These are phyloP conservation scores for Calcarius ornatus DNA, from an alignment of 2,113 vertebrate species.

Conservation along the genomic window DNA sequence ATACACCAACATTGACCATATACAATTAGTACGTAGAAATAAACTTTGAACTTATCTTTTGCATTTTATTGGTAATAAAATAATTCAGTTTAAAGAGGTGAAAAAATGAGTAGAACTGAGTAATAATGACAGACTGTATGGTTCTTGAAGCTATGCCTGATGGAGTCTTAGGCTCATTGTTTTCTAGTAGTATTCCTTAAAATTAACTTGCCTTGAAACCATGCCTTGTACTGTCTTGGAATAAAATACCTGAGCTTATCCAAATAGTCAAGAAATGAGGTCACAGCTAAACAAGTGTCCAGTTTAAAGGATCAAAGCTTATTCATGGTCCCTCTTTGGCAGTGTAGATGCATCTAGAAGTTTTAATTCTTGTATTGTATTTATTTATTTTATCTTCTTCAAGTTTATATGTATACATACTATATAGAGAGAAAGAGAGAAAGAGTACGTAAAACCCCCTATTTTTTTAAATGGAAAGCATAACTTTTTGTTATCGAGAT, in stretches of 20 bases:
- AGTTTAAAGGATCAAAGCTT: neutral
- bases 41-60: neutral
- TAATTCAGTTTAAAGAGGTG: neutral
- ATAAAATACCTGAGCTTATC: neutral
- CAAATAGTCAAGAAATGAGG: neutral
- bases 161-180: neutral
- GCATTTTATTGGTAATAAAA: neutral
- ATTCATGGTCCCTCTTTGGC: neutral
- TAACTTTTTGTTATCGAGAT: neutral
- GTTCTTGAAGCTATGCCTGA: neutral
- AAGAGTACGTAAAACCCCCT: neutral
- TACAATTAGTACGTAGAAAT: neutral
- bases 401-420: neutral
- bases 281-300: neutral
- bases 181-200: neutral
- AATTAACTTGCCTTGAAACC: neutral
- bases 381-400: neutral
- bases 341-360: neutral
- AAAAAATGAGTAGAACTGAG: neutral
- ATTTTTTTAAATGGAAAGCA: neutral
- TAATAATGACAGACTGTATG: neutral
- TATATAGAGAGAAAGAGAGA: neutral
- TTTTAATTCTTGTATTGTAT: neutral
- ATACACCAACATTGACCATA: fast-evolving
- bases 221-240: neutral